These are phyloP conservation scores for Carapus acus DNA, from an alignment of 2,797 vertebrate species.

Conservation along the genomic window DNA sequence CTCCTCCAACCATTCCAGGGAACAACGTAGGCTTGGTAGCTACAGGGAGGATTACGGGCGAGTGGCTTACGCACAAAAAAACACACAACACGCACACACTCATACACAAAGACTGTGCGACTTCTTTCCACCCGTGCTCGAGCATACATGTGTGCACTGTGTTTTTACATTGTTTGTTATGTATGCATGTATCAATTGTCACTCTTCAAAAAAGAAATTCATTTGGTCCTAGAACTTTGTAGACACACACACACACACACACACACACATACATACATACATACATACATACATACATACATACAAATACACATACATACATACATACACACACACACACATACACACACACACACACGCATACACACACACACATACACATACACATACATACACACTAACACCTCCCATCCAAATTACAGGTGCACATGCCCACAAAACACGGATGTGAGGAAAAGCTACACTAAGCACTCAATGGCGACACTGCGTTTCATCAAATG, in stretches of 20 bases:
- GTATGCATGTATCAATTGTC: too few relatives aligned
- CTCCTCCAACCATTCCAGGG: conserved; percentile 73
- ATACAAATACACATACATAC: conserved; percentile 28
- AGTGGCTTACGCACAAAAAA: conserved; percentile 14
- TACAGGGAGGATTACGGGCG: conserved; percentile 62
- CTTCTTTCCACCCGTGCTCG: conserved; percentile 3
- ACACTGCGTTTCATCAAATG: background rate
- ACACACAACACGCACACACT: conserved; percentile 26
- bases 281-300: background rate
- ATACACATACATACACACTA: too few relatives aligned
- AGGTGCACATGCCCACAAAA: too few relatives aligned
- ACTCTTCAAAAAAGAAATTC: too few relatives aligned
- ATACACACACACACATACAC: conserved; percentile 23
- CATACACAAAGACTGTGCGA: conserved; percentile 4
- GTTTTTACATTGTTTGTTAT: too few relatives aligned
- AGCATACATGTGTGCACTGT: conserved; percentile 21
- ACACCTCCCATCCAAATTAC: too few relatives aligned
- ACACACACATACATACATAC: conserved; percentile 22
- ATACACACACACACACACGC: conserved; percentile 14
- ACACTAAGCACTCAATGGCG: background rate
- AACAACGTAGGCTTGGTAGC: conserved; percentile 67
- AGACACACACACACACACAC: conserved; percentile 14
- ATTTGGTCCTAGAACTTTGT: too few relatives aligned
- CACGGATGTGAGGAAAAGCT: background rate
- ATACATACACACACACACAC: background rate